Conservation (phyloP, 2,888 invertebrate species). For the Ischnura elegans region DNA sequence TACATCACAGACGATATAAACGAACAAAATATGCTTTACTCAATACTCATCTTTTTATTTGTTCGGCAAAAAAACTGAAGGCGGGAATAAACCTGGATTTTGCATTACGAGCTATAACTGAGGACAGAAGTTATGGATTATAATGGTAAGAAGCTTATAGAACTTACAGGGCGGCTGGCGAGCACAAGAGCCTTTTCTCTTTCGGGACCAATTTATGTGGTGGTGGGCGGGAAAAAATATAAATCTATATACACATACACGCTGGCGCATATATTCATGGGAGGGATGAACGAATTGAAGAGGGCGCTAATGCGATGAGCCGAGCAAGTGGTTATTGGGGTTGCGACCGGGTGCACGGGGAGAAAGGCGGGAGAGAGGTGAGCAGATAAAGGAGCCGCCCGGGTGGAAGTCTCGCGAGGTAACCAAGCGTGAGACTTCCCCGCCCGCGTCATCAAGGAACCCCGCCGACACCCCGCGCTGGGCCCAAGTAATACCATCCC, state of each 20-base stretch:
- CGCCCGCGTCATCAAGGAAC: constrained; percentile 11
- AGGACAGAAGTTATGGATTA: neutral
- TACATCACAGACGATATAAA: no score
- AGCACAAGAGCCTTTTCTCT: no score
- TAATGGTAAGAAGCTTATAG: no score
- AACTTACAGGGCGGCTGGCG: no score
- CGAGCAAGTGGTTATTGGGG: constrained; percentile 54
- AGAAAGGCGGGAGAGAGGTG: neutral
- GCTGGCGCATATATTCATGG: neutral
- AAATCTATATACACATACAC: neutral
- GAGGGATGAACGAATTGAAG: neutral
- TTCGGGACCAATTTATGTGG: no score
- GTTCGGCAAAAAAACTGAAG: no score
- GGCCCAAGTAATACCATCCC: neutral
- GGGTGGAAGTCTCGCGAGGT: constrained; percentile 61
- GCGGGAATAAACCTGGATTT: no score
- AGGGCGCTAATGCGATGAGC: constrained; percentile 66
- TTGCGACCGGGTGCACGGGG: neutral
- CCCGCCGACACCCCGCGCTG: neutral
- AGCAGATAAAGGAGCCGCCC: constrained; percentile 53
- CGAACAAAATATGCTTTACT: no score
- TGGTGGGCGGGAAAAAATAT: no score
- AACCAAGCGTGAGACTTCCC: constrained; percentile 47
- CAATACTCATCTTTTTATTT: no score
- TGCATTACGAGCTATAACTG: no score